phyloP scores from a whole-genome alignment of 2,888 invertebrate genomes.

The Acrobeloides nanus region DNA sequence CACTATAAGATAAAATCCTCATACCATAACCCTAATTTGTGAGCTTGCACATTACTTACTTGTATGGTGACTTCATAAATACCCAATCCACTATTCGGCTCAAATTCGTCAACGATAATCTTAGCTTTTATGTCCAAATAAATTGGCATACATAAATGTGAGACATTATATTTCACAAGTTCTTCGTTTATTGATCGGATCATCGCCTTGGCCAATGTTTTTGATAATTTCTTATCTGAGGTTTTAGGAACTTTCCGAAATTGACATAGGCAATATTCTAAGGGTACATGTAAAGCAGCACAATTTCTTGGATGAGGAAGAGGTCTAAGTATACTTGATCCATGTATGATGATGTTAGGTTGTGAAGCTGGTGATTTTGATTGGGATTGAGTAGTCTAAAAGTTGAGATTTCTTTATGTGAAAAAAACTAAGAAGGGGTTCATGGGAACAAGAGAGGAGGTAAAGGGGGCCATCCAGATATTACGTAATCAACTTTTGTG shows the following conservation, averaged over 20 bases:
- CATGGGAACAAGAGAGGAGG: too few species aligned
- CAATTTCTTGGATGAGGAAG: slow-evolving; percentile 2
- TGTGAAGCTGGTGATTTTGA: too few species aligned
- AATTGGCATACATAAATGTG: background rate
- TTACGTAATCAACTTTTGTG: too few species aligned
- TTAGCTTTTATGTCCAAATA: background rate
- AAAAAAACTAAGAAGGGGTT: too few species aligned
- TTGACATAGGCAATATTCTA: slow-evolving; percentile 1
- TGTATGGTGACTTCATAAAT: slow-evolving; percentile 1
- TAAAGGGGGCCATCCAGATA: too few species aligned
- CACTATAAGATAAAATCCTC: background rate
- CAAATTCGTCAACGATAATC: background rate
- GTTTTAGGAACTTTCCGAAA: background rate
- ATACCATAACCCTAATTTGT: background rate
- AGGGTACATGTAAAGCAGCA: background rate
- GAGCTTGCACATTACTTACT: background rate
- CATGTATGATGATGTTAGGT: too few species aligned
- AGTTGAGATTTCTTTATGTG: too few species aligned
- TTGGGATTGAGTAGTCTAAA: too few species aligned
- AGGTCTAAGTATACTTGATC: too few species aligned
- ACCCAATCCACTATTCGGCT: background rate
- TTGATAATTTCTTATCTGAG: background rate
- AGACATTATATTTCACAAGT: background rate
- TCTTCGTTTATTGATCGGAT: background rate
- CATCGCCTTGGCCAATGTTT: background rate